phyloP scores from a whole-genome alignment of 2,888 invertebrate species.

The Stenoptilia bipunctidactyla region DNA sequence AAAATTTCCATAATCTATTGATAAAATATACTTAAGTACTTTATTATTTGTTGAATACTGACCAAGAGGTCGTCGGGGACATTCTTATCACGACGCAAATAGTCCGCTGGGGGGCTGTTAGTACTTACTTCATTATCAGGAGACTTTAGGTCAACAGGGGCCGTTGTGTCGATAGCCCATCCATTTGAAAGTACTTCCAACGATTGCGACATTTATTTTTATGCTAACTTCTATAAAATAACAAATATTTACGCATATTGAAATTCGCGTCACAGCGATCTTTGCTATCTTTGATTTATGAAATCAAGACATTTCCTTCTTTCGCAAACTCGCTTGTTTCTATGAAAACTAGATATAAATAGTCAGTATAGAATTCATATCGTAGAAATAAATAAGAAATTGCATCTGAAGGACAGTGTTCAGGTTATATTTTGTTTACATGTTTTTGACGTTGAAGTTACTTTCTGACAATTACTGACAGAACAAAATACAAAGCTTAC shows the following conservation, averaged over 20 bases:
- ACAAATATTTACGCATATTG: neutral
- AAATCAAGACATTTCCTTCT: too few relatives aligned
- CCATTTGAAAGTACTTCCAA: conserved; percentile 42
- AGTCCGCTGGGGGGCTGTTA: conserved; percentile 48
- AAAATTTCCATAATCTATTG: too few relatives aligned
- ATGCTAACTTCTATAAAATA: neutral
- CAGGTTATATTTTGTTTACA: too few relatives aligned
- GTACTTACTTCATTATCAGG: conserved; percentile 41
- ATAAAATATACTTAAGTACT: too few relatives aligned
- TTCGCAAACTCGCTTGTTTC: too few relatives aligned
- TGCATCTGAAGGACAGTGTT: too few relatives aligned
- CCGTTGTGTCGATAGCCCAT: conserved; percentile 59
- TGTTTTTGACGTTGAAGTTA: too few relatives aligned
- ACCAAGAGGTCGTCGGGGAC: conserved; percentile 35
- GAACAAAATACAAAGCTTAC: too few relatives aligned
- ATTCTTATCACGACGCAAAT: conserved; percentile 44
- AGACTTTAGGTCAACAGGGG: conserved; percentile 52
- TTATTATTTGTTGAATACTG: conserved; percentile 12
- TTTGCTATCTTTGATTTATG: too few relatives aligned
- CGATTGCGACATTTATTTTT: conserved; percentile 33
- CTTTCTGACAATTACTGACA: too few relatives aligned
- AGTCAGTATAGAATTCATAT: too few relatives aligned
- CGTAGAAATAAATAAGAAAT: too few relatives aligned
- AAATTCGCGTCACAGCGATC: neutral
- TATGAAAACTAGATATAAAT: conserved; percentile 17